Base-by-base conservation (phyloP, 1,140 invertebrate species). In the Macrosteles quadrilineatus region DNA sequence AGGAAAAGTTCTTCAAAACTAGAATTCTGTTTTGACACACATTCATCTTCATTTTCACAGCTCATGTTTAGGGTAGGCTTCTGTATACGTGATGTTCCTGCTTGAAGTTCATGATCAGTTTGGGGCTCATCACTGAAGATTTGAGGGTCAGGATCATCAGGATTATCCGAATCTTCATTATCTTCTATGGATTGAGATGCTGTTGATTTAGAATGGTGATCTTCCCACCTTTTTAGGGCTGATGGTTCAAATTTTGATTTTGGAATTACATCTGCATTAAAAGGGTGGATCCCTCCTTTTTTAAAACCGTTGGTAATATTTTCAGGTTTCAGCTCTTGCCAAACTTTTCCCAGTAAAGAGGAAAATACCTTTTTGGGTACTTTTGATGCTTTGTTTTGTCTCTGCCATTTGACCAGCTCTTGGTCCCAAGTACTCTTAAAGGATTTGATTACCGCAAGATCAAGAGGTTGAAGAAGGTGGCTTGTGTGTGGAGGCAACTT, bases 401-500 rank as follows among this genome's bases (percentile, higher is more conserved):
- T 25, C 66, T 73, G 72, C 76, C 73, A 76, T 29, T 67, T 69
- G n/a, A n/a, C n/a, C n/a, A n/a, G n/a, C n/a, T n/a, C n/a, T n/a
- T n/a, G n/a, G n/a, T 74, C 71, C 71, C 74, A 73, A 47, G 31
- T 31, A 21, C 31, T 69, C 67, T 77, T 77, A 21, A 77, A 63
- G 17, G 73, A 70, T 29, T 70, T 67, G n/a, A 67, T n/a, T n/a
- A n/a, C n/a, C n/a, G n/a, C n/a, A n/a, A n/a, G n/a, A 65, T 31
- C 19, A 21, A 55, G 50, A 4, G 31, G 76, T 76, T 69, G 79
- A 76, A 50, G 78, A 73, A n/a, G n/a, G n/a, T n/a, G n/a, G n/a
- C n/a, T n/a, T n/a, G n/a, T n/a, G n/a, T n/a, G n/a, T n/a, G n/a
- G 45, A 77, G 77, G 14, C 79, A 64, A 68, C 78, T 79, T 23